phyloP scores from a whole-genome alignment of 2,888 invertebrate species.

The Dryobota labecula region DNA sequence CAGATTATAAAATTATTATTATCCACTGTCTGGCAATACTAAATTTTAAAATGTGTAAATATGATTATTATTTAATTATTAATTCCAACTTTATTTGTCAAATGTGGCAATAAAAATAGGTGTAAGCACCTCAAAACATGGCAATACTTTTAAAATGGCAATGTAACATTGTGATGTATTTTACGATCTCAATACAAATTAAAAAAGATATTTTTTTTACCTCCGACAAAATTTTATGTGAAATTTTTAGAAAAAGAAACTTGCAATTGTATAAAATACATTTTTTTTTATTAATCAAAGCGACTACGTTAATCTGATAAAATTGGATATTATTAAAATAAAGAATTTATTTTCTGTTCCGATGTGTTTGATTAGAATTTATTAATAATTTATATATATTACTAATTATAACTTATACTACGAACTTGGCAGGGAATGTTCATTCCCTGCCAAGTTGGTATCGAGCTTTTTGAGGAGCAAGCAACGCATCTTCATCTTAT shows the following conservation, averaged over 20 bases:
- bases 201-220: constrained; percentile 74
- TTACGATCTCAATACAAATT: constrained; percentile 86
- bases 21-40: constrained; percentile 61
- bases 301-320: constrained; percentile 86
- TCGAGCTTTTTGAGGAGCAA: background rate
- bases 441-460: background rate
- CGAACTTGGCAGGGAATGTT: no score
- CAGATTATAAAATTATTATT: constrained; percentile 54
- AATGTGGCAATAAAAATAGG: constrained; percentile 59
- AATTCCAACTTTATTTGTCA: constrained; percentile 52
- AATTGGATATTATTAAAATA: constrained; percentile 89
- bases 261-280: constrained; percentile 64
- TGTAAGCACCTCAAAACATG: constrained; percentile 74
- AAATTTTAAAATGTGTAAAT: constrained; percentile 60
- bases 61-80: constrained; percentile 65
- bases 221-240: constrained; percentile 67
- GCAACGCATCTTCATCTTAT: background rate
- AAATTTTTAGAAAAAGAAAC: constrained; percentile 58
- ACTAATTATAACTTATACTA: no score
- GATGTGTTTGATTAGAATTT: constrained; percentile 75
- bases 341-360: constrained; percentile 90
- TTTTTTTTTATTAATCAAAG: constrained; percentile 71
- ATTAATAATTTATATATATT: background rate
- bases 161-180: constrained; percentile 85
- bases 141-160: constrained; percentile 80